A percentile compares a stretch with the other conserved stretches of the same genome.
phyloP scores from a whole-genome alignment of 1,140 invertebrate species.

The Rhynchophorus ferrugineus region DNA sequence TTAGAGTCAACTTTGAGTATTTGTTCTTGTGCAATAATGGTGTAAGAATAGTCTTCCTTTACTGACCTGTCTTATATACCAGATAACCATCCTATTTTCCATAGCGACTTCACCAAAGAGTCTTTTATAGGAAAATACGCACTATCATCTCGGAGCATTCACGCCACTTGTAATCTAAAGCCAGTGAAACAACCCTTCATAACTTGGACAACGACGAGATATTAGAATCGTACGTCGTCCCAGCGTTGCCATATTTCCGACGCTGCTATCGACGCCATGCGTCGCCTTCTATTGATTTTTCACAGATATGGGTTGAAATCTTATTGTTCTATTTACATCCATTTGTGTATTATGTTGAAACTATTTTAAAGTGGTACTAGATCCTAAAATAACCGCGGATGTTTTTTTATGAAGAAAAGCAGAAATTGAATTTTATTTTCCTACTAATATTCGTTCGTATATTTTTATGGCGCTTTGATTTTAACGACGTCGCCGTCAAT shows the following conservation, averaged over 20 bases:
- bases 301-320: background rate
- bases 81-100: no score
- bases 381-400: background rate
- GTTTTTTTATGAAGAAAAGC: background rate
- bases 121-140: background rate
- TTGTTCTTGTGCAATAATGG: no score
- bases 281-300: slow-evolving; percentile 21
- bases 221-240: slow-evolving; percentile 1
- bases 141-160: background rate
- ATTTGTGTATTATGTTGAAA: slow-evolving; percentile 21
- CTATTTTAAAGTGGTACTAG: slow-evolving; percentile 29
- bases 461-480: background rate
- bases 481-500: background rate
- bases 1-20: no score
- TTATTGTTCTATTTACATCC: slow-evolving; percentile 9
- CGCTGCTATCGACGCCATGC: slow-evolving; percentile 16
- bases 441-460: background rate
- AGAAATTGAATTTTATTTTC: background rate
- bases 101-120: background rate
- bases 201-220: background rate
- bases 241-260: slow-evolving; percentile 8
- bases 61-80: no score
- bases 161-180: background rate
- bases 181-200: background rate
- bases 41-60: no score